Conservation (phyloP, 2,888 invertebrate species). For the Athripsodes cinereus region DNA sequence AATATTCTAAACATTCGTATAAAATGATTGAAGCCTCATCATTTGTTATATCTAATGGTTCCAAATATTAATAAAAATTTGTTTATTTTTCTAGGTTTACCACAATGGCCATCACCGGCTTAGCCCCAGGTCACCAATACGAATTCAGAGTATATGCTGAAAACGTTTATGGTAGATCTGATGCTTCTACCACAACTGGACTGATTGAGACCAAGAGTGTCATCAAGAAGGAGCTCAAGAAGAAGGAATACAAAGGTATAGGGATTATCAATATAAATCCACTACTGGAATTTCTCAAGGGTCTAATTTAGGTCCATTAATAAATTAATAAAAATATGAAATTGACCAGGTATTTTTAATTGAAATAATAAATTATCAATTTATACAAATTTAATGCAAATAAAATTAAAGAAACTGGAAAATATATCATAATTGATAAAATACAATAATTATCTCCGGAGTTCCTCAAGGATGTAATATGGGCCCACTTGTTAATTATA, state of each 20-base stretch:
- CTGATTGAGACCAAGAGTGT: constrained; percentile 77
- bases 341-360: too few species aligned
- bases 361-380: too few species aligned
- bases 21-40: neutral
- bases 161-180: constrained; percentile 96
- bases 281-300: too few species aligned
- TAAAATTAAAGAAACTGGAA: too few species aligned
- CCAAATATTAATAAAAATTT: neutral
- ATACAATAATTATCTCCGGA: too few species aligned
- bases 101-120: constrained; percentile 84
- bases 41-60: neutral
- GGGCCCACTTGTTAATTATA: too few species aligned
- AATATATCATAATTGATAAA: too few species aligned
- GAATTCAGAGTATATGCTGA: constrained; percentile 97
- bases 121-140: constrained; percentile 90
- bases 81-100: constrained; percentile 58
- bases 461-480: too few species aligned
- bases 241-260: constrained; percentile 67
- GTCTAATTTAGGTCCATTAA: too few species aligned
- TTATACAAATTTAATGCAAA: too few species aligned
- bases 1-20: neutral
- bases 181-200: constrained; percentile 86
- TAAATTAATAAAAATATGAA: too few species aligned
- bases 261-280: neutral
- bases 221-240: constrained; percentile 70